A percentile compares a stretch with the other conserved stretches of the same genome.
Conservation (phyloP, 2,888 invertebrate species). For the Lycia hirtaria region DNA sequence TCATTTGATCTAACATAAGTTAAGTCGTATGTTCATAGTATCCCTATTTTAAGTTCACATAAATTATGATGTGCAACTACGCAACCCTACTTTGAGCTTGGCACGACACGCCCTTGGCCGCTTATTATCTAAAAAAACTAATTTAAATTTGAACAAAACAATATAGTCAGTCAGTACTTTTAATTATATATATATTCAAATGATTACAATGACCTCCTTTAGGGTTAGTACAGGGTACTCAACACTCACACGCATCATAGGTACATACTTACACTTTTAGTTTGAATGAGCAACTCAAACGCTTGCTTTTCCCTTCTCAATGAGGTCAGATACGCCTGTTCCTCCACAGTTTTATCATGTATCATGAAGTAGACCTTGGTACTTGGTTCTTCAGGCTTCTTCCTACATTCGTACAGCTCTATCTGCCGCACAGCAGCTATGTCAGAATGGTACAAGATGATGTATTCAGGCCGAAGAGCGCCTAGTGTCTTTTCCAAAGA, state of each 20-base stretch:
- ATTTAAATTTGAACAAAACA: too few species aligned
- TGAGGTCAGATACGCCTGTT: constrained; percentile 97
- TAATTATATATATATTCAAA: constrained; percentile 36
- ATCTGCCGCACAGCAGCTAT: constrained; percentile 95
- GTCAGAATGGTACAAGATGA: constrained; percentile 96
- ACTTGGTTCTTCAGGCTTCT: constrained; percentile 71
- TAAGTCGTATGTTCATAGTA: too few species aligned
- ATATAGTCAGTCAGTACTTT: too few species aligned
- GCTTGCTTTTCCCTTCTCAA: constrained; percentile 96
- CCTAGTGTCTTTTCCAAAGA: constrained; percentile 89
- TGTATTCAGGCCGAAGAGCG: constrained; percentile 90
- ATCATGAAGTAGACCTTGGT: constrained; percentile 95
- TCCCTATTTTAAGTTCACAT: too few species aligned
- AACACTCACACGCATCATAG: background rate
- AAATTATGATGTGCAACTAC: too few species aligned
- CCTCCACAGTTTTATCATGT: constrained; percentile 97
- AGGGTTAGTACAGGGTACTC: too few species aligned
- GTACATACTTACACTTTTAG: constrained; percentile 91
- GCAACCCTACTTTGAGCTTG: too few species aligned
- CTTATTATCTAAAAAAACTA: too few species aligned
- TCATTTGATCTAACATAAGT: too few species aligned
- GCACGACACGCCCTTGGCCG: too few species aligned
- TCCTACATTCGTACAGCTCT: constrained; percentile 92
- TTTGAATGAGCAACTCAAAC: constrained; percentile 95
- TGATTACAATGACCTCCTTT: too few species aligned